Conservation (phyloP, 2,113 vertebrate genomes). For the Potamarius usumacintae region DNA sequence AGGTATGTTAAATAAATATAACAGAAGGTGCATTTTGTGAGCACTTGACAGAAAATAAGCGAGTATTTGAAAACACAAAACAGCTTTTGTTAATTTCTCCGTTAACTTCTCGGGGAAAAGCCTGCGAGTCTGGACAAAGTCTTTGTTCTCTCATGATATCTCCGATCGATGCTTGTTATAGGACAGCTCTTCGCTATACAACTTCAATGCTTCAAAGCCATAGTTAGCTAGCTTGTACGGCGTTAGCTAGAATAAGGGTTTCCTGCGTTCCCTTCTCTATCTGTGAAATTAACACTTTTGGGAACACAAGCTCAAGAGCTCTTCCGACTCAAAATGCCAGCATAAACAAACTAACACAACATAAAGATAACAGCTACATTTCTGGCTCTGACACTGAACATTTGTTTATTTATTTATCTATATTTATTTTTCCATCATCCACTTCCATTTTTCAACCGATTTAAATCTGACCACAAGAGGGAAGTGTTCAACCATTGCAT, state of each 20-base stretch:
- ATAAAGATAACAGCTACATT: neutral
- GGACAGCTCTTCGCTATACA: neutral
- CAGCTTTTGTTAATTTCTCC: neutral
- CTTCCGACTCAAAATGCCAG: neutral
- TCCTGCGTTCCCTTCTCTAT: neutral
- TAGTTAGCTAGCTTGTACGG: neutral
- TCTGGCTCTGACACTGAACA: neutral
- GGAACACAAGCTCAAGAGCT: neutral
- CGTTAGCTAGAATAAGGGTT: neutral
- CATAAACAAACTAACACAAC: neutral
- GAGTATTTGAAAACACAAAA: neutral
- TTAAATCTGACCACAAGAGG: slow-evolving; percentile 62
- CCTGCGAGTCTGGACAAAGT: neutral
- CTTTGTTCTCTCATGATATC: neutral
- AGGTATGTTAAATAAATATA: neutral
- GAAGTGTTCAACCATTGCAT: slow-evolving; percentile 54
- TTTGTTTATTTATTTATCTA: neutral
- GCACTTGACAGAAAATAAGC: neutral
- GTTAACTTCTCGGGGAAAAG: neutral
- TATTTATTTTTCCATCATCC: neutral
- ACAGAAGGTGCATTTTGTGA: neutral
- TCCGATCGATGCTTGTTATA: neutral
- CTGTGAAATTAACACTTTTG: neutral
- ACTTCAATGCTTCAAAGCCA: neutral
- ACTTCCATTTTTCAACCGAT: too few relatives aligned